phyloP scores from a whole-genome alignment of 2,888 invertebrate species.

The Alloplasta piceator region DNA sequence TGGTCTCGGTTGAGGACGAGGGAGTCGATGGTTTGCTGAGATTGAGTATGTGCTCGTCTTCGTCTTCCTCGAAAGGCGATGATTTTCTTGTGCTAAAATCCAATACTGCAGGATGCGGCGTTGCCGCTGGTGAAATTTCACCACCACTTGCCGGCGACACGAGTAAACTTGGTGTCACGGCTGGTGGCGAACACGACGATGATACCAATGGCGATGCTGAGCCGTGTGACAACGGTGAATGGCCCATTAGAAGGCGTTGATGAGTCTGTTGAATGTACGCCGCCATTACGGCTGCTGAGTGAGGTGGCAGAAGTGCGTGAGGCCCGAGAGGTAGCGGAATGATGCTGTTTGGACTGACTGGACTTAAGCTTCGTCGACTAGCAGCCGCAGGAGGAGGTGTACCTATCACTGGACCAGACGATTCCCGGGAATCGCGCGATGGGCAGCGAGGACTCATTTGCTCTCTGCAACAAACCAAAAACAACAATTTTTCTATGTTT shows the following conservation, averaged over 20 bases:
- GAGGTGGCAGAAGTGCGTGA: slow-evolving; percentile 89
- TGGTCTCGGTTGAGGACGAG: slow-evolving; percentile 84
- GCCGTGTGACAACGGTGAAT: slow-evolving; percentile 85
- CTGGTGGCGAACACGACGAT: slow-evolving; percentile 88
- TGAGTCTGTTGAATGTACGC: slow-evolving; percentile 91
- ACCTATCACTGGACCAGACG: slow-evolving; percentile 88
- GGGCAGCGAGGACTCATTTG: slow-evolving; percentile 91
- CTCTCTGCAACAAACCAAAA: slow-evolving; percentile 88
- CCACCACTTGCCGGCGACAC: slow-evolving; percentile 86
- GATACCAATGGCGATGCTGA: slow-evolving; percentile 89
- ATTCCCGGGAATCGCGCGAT: slow-evolving; percentile 90
- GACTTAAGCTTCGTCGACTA: slow-evolving; percentile 84
- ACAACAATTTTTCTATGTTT: slow-evolving; percentile 31
- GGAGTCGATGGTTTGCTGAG: slow-evolving; percentile 88
- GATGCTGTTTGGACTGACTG: slow-evolving; percentile 88
- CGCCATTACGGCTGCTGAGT: slow-evolving; percentile 91
- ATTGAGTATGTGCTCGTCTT: slow-evolving; percentile 89
- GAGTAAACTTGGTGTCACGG: slow-evolving; percentile 84
- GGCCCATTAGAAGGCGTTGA: slow-evolving; percentile 89
- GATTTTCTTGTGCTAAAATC: slow-evolving; percentile 92
- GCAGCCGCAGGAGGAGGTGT: slow-evolving; percentile 87
- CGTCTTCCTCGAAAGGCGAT: slow-evolving; percentile 85
- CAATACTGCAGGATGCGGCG: slow-evolving; percentile 86
- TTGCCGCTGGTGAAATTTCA: slow-evolving; percentile 81
- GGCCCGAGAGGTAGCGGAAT: slow-evolving; percentile 88